A percentile compares a stretch with the other conserved stretches of the same genome.
Conservation (phyloP, 2,888 invertebrate genomes). For the Allygus modestus region DNA sequence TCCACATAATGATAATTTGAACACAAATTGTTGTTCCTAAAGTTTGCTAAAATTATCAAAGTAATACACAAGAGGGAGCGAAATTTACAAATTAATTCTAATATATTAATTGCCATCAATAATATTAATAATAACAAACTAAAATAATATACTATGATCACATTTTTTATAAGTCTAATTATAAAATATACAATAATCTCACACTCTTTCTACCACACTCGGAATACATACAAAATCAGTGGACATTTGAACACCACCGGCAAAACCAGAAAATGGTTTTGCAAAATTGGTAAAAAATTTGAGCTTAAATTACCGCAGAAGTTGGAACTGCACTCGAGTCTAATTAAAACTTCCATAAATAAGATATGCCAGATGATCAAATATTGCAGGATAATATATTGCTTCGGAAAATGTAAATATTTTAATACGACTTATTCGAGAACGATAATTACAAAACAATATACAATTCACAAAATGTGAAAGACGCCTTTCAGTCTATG, state of each 20-base stretch:
- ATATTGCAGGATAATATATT: conserved; percentile 32
- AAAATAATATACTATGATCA: conserved; percentile 68
- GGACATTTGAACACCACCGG: conserved; percentile 1
- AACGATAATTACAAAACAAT: conserved; percentile 6
- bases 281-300: neutral
- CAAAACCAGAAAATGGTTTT: conserved; percentile 20
- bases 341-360: neutral
- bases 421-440: neutral
- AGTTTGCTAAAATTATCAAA: neutral
- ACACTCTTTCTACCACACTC: conserved; percentile 32
- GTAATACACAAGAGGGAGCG: neutral
- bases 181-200: conserved; percentile 64
- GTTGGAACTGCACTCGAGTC: neutral
- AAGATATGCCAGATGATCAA: neutral
- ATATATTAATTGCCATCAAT: conserved; percentile 62
- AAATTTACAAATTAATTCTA: conserved; percentile 38
- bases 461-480: conserved; percentile 36
- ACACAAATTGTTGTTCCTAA: neutral
- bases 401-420: neutral
- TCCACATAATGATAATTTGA: no score
- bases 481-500: conserved; percentile 55
- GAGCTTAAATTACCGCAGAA: neutral
- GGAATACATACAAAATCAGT: conserved; percentile 46
- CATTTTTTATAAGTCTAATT: conserved; percentile 68
- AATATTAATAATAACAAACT: conserved; percentile 66